Conservation (phyloP, 1,140 invertebrate species). For the Scaptomyza hsui region DNA sequence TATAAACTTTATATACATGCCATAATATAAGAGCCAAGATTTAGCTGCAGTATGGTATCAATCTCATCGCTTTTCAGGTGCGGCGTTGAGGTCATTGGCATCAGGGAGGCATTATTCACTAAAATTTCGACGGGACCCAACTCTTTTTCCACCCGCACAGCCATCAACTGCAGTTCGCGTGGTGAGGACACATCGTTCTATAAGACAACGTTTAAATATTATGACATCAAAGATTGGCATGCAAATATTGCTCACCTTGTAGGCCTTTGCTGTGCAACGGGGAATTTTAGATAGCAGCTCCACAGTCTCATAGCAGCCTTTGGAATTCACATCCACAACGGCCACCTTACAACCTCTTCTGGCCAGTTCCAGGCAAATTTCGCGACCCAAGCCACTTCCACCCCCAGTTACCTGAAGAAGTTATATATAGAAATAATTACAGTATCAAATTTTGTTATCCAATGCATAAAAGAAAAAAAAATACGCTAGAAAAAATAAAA, state of each 20-base stretch:
- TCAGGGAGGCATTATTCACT: conserved; percentile 80
- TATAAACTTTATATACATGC: conserved; percentile 28
- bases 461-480: no score
- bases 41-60: conserved; percentile 76
- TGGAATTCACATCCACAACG: conserved; percentile 79
- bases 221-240: no score
- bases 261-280: conserved; percentile 70
- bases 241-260: conserved; percentile 64
- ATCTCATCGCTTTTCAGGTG: conserved; percentile 74
- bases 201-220: not conserved
- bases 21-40: conserved; percentile 80
- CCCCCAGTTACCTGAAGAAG: conserved; percentile 79
- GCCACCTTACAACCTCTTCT: conserved; percentile 78
- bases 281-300: conserved; percentile 69
- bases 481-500: no score
- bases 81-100: conserved; percentile 79
- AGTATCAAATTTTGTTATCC: no score
- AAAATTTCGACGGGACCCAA: conserved; percentile 80
- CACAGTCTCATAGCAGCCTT: conserved; percentile 78
- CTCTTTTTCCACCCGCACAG: conserved; percentile 77
- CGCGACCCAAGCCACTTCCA: conserved; percentile 80
- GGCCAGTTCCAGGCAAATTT: conserved; percentile 76
- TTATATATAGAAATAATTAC: no score
- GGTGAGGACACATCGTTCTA: conserved; percentile 82
- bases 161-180: conserved; percentile 75